A percentile compares a stretch with the other conserved stretches of the same genome.
Conservation (phyloP, 30 jellyfish, hydroid and myxozoan species). For the Mastigias papua region DNA sequence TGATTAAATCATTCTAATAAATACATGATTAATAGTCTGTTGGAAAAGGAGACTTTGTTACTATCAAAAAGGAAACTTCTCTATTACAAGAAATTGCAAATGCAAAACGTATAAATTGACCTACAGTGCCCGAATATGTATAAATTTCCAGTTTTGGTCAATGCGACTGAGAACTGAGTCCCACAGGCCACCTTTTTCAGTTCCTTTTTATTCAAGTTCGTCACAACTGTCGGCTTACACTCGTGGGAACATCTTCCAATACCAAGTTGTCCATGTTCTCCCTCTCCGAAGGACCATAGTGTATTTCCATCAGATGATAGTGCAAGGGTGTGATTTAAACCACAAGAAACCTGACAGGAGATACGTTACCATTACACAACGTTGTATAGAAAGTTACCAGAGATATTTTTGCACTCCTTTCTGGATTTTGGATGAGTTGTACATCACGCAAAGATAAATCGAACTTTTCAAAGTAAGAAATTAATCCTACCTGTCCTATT, state of each 20-base stretch:
- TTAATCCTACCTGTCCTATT: conserved; percentile 65
- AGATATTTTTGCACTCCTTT: no score
- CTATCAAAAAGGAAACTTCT: no score
- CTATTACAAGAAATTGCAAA: no score
- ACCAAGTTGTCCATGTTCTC: conserved; percentile 89
- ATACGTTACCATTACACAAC: not conserved
- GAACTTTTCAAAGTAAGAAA: no score
- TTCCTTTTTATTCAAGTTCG: conserved; percentile 55
- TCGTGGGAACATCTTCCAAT: conserved; percentile 74
- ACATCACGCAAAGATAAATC: no score
- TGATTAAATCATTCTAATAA: no score
- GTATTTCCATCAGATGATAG: conserved; percentile 76
- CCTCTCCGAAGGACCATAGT: conserved; percentile 92
- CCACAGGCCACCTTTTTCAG: conserved; percentile 92
- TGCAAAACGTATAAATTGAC: no score
- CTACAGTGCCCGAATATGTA: conserved; percentile 87
- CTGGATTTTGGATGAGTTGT: no score
- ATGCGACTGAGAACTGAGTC: conserved; percentile 81
- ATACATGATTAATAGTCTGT: no score
- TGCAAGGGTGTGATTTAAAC: conserved; percentile 89
- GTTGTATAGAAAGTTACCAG: not conserved
- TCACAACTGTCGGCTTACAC: conserved; percentile 69
- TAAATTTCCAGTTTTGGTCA: conserved; percentile 78
- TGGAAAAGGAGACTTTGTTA: no score
- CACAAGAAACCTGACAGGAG: conserved; percentile 85